Percentiles rank a stretch among this genome's conserved stretches.
Evolutionary conservation across 2,113 vertebrate species (phyloP).

Genomic region (Indicator indicator): DNA sequence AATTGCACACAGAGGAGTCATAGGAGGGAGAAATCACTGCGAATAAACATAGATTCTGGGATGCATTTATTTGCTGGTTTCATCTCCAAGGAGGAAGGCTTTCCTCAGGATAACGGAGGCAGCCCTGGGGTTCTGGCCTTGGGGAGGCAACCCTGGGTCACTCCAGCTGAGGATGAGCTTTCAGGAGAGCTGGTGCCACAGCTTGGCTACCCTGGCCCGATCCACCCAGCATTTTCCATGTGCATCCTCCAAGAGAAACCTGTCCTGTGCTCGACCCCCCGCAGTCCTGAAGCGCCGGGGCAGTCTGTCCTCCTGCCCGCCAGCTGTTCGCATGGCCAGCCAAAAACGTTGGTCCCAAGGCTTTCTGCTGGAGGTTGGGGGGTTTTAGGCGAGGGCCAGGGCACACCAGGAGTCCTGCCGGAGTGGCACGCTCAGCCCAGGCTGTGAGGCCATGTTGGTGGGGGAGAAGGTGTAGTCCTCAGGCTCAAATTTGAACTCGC

Average conservation of each 20-base stretch:
- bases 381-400: slow-evolving; percentile 86
- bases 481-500: slow-evolving; percentile 88
- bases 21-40: slow-evolving; percentile 69
- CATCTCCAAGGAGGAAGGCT: slow-evolving; percentile 36
- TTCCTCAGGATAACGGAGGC: not conserved
- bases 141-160: not conserved
- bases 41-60: slow-evolving; percentile 73
- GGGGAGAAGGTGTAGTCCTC: slow-evolving; percentile 89
- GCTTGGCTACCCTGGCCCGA: not conserved
- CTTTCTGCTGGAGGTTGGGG: not conserved
- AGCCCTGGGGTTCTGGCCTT: accelerated
- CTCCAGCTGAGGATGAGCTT: not conserved
- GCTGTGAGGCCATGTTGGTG: slow-evolving; percentile 79
- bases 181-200: not conserved
- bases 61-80: slow-evolving; percentile 63
- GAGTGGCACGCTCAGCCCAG: slow-evolving; percentile 69
- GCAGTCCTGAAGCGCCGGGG: not conserved
- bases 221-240: not conserved
- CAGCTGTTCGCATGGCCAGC: not conserved
- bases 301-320: slow-evolving; percentile 5
- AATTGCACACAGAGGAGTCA: slow-evolving; percentile 77
- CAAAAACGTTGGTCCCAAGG: not conserved
- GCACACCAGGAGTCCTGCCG: slow-evolving; percentile 91
- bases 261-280: not conserved
- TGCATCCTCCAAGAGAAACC: not conserved